Evolutionary conservation across 1,140 invertebrate genomes (phyloP), one percentile per base, ranked within the genome.

Genomic region (Drosophila funebris): DNA sequence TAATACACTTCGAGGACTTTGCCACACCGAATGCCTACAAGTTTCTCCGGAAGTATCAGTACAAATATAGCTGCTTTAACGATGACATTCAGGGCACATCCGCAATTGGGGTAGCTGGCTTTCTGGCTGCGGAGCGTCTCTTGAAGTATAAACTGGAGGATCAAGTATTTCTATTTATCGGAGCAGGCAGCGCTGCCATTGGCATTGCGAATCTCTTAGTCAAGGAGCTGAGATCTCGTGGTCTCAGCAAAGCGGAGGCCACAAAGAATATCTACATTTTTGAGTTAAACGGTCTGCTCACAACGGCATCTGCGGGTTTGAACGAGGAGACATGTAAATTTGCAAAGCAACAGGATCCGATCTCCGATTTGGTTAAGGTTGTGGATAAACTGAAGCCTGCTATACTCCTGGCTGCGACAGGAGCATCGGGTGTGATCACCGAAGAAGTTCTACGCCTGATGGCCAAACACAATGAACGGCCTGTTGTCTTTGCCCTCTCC

Each of bases 11-110:
- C 92, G 98, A 99, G 93, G 98, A 99, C 93, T 99, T 99, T 92
- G 97, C 95, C 13, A 99, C 99, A 76, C 93, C 95, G 0, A 98
- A 99, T 93, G 98, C 98, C 1, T 98, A 99, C 92, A 93, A 96
- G 24, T 93, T 99, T 29, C 92, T 99, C 52, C 94, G 94, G 54
- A 98, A 97, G 90, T 99, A 99, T 92, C 94, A 96, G 29, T 92
- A 96, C 53, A 82, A 92, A 9, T 98, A 97, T 88, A 98, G 97
- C 87, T 98, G 96, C 7, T 99, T 99, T 91, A 99, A 99, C 92
- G 98, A 99, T 90, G 98, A 99, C 90, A 99, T 99, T 87, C 98
- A 99, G 92, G 98, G 98, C 11, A 99, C 98, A 1, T 96, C 96
- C 1, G 94, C 96, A 9, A 98, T 99, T 5, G 97, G 97, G 1